Percentiles rank a stretch among this genome's conserved stretches.
These are phyloP conservation scores for Macrochelys suwanniensis DNA, from an alignment of 2,797 vertebrate species.

Conservation along the genomic window DNA sequence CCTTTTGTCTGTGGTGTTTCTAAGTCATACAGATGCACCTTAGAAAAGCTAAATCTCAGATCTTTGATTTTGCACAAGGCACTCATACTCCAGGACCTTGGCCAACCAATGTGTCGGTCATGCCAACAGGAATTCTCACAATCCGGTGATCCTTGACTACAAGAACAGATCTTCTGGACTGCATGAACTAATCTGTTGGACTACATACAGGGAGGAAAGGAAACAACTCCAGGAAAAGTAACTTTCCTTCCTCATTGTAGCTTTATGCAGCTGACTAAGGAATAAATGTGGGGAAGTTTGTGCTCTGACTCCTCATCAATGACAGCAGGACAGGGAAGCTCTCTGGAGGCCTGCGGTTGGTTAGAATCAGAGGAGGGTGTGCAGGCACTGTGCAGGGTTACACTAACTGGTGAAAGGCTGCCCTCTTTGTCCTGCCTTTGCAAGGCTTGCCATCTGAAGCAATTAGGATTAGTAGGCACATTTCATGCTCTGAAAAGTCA, in stretches of 20 bases:
- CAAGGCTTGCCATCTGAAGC: slow-evolving; percentile 66
- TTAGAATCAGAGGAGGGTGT: neutral
- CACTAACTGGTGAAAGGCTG: slow-evolving; percentile 39
- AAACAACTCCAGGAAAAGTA: neutral
- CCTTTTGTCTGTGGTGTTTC: neutral
- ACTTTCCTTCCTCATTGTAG: neutral
- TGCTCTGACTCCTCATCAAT: neutral
- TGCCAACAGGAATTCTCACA: neutral
- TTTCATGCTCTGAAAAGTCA: slow-evolving; percentile 89
- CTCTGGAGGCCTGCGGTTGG: neutral
- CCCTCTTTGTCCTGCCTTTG: slow-evolving; percentile 66
- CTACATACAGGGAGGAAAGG: neutral
- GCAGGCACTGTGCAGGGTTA: neutral
- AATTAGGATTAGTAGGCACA: slow-evolving; percentile 79
- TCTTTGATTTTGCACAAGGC: neutral
- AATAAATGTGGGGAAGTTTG: neutral
- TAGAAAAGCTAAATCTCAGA: neutral
- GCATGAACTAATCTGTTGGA: neutral
- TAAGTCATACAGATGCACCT: neutral
- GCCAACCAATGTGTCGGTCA: neutral
- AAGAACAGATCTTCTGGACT: neutral
- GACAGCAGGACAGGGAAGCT: neutral
- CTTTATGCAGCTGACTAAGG: neutral
- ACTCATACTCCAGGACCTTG: neutral
- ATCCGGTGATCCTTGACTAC: too few relatives aligned